Evolutionary conservation across 2,113 vertebrate species (phyloP), one percentile per base, ranked within the genome.

Genomic region (Chaetura pelagica): DNA sequence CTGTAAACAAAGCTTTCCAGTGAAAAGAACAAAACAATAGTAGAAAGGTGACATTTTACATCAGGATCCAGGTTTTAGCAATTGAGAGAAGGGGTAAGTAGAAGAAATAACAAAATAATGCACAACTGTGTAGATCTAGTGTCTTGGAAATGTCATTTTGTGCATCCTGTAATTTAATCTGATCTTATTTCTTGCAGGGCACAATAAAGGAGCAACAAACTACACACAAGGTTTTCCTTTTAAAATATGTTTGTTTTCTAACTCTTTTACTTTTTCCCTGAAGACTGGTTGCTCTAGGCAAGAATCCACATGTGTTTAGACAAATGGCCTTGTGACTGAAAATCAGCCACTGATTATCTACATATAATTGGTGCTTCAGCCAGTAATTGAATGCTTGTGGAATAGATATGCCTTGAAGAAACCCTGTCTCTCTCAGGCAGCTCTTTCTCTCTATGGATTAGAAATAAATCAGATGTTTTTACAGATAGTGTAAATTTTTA

Each of bases 391-490:
- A 94, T 79, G 67, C 24, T 66, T 75, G 51, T 75, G 90, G 85
- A 90, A 74, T 75, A 77, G 71, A 62, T 67, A 82, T 87, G 91
- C 55, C 46, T 84, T 68, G 74, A 77, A 91, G 76, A 92, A 90
- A 64, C 30, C 34, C 27, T 21, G 4, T 84, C 44, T 92, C 59
- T 91, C 69, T 91, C 68, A 40, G 52, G 55, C 88, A 94, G 74
- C 62, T 51, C 58, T 73, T 84, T 89, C 44, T 67, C 93, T 88
- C 61, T 18, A 9, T 1, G 24, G 79, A 77, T 90, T 90, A 94
- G 91, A 90, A 97, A 97, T 38, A 91, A 96, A 81, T 42, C 3
- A 27, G 59, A 49, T 73, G 51, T 93, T 96, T 96, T 94, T 78
- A 87, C 16, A 77, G 68, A 51, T 74, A 52, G 57, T 7, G 44